phyloP scores from a whole-genome alignment of 1,140 invertebrate species.

The Papilio aristodemus region DNA sequence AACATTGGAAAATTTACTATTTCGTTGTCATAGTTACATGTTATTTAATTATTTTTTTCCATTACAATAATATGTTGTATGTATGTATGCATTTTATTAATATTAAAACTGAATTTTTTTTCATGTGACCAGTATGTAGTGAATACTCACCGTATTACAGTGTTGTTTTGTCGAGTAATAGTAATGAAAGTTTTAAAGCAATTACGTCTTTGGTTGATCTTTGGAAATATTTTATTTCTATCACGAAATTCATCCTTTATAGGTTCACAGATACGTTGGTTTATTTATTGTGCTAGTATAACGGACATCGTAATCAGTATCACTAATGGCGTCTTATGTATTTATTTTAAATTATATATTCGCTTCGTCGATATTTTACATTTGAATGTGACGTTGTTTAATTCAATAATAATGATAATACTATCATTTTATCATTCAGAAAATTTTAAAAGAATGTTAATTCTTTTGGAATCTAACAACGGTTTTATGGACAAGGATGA shows the following conservation, averaged over 20 bases:
- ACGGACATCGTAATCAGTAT: not conserved
- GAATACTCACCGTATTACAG: not conserved
- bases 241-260: constrained; percentile 4
- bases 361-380: not conserved
- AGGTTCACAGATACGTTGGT: not conserved
- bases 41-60: not conserved
- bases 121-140: not conserved
- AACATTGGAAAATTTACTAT: not conserved
- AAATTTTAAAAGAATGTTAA: not conserved
- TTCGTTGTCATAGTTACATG: not conserved
- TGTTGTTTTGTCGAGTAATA: not conserved
- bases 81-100: not conserved
- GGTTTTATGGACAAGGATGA: not conserved
- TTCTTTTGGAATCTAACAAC: not conserved
- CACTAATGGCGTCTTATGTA: not conserved
- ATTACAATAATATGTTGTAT: not conserved
- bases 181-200: constrained; percentile 15
- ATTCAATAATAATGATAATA: constrained; percentile 1
- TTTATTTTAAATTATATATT: not conserved
- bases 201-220: not conserved
- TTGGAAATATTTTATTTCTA: constrained; percentile 10
- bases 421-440: constrained; percentile 8
- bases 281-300: not conserved
- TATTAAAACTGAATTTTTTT: not conserved
- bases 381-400: not conserved